phyloP scores from a whole-genome alignment of 2,113 vertebrate genomes.

The Microcebus tavaratra region DNA sequence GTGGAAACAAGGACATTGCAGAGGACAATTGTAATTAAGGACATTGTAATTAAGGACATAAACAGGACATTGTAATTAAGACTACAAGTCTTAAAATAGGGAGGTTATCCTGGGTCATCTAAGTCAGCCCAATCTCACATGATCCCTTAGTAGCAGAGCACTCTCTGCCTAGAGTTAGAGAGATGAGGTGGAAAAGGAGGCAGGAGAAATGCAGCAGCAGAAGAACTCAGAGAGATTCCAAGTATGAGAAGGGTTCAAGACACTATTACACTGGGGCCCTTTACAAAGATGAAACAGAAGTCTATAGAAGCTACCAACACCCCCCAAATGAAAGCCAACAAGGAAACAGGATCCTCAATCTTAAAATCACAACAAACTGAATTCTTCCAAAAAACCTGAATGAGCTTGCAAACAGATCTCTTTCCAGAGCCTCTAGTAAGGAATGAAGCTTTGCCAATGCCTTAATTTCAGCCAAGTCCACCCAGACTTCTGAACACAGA shows the following conservation, averaged over 20 bases:
- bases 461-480: conserved; percentile 24
- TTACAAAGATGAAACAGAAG: neutral
- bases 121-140: neutral
- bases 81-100: neutral
- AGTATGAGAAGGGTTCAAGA: neutral
- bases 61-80: neutral
- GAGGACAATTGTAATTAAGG: too few relatives aligned
- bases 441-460: neutral
- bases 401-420: neutral
- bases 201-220: neutral
- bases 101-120: neutral
- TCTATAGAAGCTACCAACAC: neutral
- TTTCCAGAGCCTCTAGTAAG: neutral
- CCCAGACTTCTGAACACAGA: neutral
- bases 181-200: neutral
- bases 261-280: neutral
- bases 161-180: neutral
- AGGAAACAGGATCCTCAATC: neutral
- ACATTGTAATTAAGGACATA: too few relatives aligned
- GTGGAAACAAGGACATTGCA: neutral
- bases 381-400: neutral
- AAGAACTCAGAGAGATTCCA: neutral
- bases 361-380: neutral
- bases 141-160: neutral
- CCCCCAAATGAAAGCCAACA: neutral